A percentile compares a stretch with the other conserved stretches of the same genome.
These are phyloP conservation scores for Anthoscopus minutus DNA, from an alignment of 2,113 vertebrate species.

Conservation along the genomic window DNA sequence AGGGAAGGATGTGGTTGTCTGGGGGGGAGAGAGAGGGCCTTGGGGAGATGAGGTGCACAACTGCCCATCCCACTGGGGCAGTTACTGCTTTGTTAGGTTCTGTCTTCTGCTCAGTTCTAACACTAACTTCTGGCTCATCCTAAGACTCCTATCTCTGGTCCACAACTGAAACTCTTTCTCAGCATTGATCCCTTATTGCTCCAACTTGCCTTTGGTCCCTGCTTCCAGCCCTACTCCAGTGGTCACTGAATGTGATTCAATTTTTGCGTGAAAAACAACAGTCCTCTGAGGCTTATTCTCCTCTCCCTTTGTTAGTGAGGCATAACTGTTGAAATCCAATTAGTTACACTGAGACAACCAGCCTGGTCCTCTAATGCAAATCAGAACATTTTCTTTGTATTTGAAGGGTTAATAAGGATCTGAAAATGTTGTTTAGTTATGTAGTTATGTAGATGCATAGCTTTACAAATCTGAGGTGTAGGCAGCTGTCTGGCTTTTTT, in stretches of 20 bases:
- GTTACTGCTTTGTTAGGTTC: fast-evolving
- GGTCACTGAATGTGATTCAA: background rate
- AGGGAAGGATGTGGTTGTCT: background rate
- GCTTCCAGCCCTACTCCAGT: background rate
- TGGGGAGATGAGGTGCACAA: background rate
- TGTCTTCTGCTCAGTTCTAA: background rate
- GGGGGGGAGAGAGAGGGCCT: background rate
- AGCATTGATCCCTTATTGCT: background rate
- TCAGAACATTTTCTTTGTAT: background rate
- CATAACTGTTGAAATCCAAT: background rate
- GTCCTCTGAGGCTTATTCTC: background rate
- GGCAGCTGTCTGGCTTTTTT: background rate
- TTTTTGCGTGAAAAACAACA: background rate
- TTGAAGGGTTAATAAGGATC: background rate
- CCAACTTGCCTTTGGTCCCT: background rate
- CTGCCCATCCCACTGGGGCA: background rate
- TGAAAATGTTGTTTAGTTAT: background rate
- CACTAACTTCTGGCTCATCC: background rate
- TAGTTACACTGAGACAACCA: background rate
- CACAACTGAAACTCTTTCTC: background rate
- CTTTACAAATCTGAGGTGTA: background rate
- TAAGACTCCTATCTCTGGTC: background rate
- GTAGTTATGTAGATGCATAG: background rate
- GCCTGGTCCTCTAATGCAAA: background rate
- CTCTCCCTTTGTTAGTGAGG: background rate